Percentiles rank a stretch among this genome's conserved stretches.
Evolutionary conservation across 2,797 vertebrate species (phyloP).

Genomic region (Trachops cirrhosus): DNA sequence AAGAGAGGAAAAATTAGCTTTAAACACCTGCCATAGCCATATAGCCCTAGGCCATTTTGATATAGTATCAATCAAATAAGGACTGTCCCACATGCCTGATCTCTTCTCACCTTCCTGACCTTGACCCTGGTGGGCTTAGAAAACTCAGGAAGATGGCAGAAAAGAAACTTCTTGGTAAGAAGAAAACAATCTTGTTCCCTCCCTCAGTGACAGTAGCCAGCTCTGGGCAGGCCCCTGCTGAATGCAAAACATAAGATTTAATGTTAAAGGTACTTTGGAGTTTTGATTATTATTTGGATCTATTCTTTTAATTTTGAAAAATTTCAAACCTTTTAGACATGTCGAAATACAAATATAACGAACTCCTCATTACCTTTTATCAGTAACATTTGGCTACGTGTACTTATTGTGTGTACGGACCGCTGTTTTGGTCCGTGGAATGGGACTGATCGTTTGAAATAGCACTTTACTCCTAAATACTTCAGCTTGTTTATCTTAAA

Average conservation of each 20-base stretch:
- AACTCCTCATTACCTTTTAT: neutral
- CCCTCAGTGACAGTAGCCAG: neutral
- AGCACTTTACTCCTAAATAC: constrained; percentile 4
- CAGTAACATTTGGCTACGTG: neutral
- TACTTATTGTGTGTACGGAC: neutral
- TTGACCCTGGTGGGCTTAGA: neutral
- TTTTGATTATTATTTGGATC: constrained; percentile 23
- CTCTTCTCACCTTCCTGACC: neutral
- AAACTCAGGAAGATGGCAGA: neutral
- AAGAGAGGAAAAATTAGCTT: neutral
- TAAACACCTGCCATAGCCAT: neutral
- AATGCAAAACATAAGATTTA: neutral
- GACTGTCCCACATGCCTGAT: neutral
- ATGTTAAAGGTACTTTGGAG: neutral
- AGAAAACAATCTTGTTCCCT: neutral
- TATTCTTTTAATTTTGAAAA: constrained; percentile 42
- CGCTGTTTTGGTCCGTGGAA: neutral
- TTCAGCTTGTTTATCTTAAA: neutral
- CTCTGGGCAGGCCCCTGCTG: neutral
- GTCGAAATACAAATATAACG: constrained; percentile 1
- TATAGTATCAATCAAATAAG: neutral
- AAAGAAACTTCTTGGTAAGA: neutral
- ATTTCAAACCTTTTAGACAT: neutral
- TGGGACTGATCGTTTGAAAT: neutral
- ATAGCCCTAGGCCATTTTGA: neutral